These are phyloP conservation scores for Thereva nobilitata DNA, from an alignment of 2,888 invertebrate species.

Conservation along the genomic window DNA sequence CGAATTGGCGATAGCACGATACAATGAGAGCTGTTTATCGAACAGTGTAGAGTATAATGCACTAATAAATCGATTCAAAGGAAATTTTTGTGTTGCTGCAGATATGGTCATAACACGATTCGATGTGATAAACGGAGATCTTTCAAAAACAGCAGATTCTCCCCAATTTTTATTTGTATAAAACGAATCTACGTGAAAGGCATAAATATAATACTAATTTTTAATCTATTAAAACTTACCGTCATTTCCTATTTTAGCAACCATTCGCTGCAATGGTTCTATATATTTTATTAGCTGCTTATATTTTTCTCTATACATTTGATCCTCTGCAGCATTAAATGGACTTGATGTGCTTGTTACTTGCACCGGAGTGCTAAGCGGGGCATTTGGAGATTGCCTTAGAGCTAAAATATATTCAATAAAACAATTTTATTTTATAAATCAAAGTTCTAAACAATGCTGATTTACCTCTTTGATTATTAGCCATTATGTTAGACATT, in stretches of 20 bases:
- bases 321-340: slow-evolving; percentile 76
- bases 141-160: too few species aligned
- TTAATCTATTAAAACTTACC: slow-evolving; percentile 60
- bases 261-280: slow-evolving; percentile 89
- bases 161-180: too few species aligned
- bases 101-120: too few species aligned
- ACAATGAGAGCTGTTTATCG: too few species aligned
- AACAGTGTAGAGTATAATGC: too few species aligned
- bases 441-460: not conserved
- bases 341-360: slow-evolving; percentile 63
- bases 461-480: slow-evolving; percentile 59
- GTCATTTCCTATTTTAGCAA: slow-evolving; percentile 83
- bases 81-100: too few species aligned
- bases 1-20: too few species aligned
- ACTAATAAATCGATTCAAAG: too few species aligned
- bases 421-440: not conserved
- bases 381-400: slow-evolving; percentile 81
- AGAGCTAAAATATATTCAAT: slow-evolving; percentile 53
- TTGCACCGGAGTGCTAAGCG: slow-evolving; percentile 76
- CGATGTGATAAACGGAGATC: too few species aligned
- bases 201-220: too few species aligned
- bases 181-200: too few species aligned
- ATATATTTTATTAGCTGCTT: slow-evolving; percentile 92
- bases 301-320: slow-evolving; percentile 90
- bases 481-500: slow-evolving; percentile 64